Conservation (phyloP, 2,113 vertebrate species). For the Pholis gunnellus region DNA sequence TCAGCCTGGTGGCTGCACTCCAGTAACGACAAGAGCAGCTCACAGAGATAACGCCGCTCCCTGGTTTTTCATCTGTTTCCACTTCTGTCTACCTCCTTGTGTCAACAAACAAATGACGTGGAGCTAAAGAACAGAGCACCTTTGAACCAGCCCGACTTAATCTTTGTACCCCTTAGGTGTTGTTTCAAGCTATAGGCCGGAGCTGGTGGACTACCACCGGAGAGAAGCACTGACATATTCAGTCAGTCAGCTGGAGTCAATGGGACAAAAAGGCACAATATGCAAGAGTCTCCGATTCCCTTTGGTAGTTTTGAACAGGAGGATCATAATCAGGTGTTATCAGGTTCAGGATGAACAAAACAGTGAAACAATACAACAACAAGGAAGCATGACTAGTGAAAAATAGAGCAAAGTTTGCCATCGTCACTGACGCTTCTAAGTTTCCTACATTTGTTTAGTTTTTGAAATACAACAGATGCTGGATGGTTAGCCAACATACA, state of each 20-base stretch:
- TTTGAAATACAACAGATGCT: not conserved
- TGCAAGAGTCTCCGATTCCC: not conserved
- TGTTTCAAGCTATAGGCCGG: not conserved
- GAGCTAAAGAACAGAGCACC: conserved; percentile 22
- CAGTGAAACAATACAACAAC: not conserved
- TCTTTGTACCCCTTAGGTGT: not conserved
- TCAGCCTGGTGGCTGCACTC: conserved; percentile 21
- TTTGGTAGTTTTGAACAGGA: not conserved
- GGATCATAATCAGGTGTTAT: not conserved
- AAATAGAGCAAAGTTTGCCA: not conserved
- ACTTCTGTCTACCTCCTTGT: conserved; percentile 42
- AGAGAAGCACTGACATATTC: not conserved
- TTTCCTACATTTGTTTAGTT: not conserved
- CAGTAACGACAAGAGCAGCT: conserved; percentile 44
- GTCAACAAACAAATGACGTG: conserved; percentile 53
- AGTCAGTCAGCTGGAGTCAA: not conserved
- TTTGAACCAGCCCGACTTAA: not conserved
- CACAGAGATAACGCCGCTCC: conserved; percentile 46
- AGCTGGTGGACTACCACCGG: not conserved
- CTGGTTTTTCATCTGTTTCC: conserved; percentile 56
- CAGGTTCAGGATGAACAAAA: not conserved
- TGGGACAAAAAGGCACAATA: not conserved
- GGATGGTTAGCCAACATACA: not conserved
- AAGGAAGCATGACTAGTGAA: not conserved
- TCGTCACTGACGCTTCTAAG: not conserved